A percentile compares a stretch with the other conserved stretches of the same genome.
These are phyloP conservation scores for Uropetala carovei DNA, from an alignment of 2,888 invertebrate species.

Conservation along the genomic window DNA sequence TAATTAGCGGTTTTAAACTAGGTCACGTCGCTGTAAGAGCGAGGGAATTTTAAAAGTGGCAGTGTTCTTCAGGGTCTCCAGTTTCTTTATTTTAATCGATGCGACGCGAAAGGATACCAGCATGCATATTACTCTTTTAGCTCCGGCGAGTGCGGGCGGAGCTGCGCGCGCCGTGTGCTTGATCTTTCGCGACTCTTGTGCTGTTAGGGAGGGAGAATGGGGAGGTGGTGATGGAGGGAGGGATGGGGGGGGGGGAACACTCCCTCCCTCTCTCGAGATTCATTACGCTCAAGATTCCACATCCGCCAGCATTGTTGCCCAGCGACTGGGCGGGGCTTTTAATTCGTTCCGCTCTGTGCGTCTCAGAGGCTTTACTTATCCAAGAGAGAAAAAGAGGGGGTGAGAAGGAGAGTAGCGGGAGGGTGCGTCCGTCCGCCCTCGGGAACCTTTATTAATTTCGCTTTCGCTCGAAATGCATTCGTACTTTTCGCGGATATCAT, in stretches of 20 bases:
- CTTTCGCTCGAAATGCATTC: background rate
- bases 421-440: background rate
- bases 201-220: background rate
- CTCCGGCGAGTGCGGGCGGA: background rate
- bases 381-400: background rate
- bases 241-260: background rate
- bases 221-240: background rate
- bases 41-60: background rate
- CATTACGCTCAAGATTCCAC: conserved; percentile 54
- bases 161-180: background rate
- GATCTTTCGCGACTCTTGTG: conserved; percentile 20
- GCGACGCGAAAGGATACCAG: background rate
- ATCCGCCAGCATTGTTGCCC: conserved; percentile 63
- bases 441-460: background rate
- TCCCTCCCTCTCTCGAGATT: background rate
- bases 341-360: background rate
- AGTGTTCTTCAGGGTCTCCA: background rate
- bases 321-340: conserved; percentile 26
- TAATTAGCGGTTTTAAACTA: background rate
- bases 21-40: background rate
- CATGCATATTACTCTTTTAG: background rate
- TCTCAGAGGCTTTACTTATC: background rate
- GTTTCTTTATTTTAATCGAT: background rate
- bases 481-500: background rate
- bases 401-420: background rate